Evolutionary conservation across 2,113 vertebrate species (phyloP), one percentile per base, ranked within the genome.

Genomic region (Cricetomys ansorgei): DNA sequence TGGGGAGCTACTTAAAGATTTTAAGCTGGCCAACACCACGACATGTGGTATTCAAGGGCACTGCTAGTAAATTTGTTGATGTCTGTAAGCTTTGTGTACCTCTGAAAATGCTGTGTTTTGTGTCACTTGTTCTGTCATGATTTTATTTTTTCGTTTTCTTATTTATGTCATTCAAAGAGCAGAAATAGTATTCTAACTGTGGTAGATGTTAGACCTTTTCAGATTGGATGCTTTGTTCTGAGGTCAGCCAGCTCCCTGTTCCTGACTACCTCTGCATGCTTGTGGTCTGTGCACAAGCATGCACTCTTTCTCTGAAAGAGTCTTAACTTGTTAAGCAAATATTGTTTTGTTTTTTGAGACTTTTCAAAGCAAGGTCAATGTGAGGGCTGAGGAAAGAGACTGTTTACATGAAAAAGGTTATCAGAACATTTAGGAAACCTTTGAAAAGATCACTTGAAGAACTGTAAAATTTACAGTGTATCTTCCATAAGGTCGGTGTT

Each of bases 261-360:
- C 62, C 55, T 4, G 6, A 9, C 53, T 40, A 4, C 53, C n/a
- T n/a, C n/a, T n/a, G n/a, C n/a, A n/a, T n/a, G n/a, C n/a, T n/a
- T n/a, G n/a, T n/a, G n/a, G n/a, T n/a, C n/a, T n/a, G n/a, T 53
- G 10, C 65, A 10, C 53, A 43, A 65, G 69, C 21, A n/a, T 62
- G 3, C 12, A 40, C 21, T 40, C 0, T 31, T 65, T 76, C 67
- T 53, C 72, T 62, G 55, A 90, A 90, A 43, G 43, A 72, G 6
- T 64, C 21, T 84, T 31, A 64, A 64, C 45, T 90, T 89, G 73
- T 80, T 43, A 83, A 65, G 67, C 85, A 88, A 69, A 75, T 67
- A 31, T 76, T 81, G 25, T 72, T 94, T 75, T 50, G 17, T 91
- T 96, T 91, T 91, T 59, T 86, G 45, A 89, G 70, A 43, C 45